These are phyloP conservation scores for Sebastes oblongus DNA, from an alignment of 2,797 vertebrate species.

Conservation along the genomic window DNA sequence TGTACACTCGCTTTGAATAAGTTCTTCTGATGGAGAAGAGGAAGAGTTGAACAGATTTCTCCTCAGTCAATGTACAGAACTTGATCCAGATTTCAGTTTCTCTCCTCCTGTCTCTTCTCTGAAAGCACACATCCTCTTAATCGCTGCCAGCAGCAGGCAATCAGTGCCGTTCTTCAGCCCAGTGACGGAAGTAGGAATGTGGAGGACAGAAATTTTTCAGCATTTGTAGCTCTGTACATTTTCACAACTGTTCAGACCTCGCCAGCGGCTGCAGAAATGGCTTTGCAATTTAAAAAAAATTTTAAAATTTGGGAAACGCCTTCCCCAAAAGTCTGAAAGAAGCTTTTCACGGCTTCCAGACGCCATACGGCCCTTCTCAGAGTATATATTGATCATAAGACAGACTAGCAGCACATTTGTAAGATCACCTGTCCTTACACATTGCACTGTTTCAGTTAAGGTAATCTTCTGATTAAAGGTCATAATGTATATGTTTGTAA, in stretches of 20 bases:
- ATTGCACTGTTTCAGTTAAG: not conserved
- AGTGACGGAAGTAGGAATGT: not conserved
- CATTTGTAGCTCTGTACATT: not conserved
- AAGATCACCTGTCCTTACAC: not conserved
- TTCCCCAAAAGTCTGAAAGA: not conserved
- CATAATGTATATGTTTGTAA: not conserved
- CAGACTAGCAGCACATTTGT: not conserved
- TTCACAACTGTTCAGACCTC: not conserved
- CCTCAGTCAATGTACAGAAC: not conserved
- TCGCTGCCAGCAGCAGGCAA: not conserved
- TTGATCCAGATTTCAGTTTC: not conserved
- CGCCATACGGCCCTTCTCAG: not conserved
- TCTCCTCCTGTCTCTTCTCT: not conserved
- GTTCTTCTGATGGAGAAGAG: not conserved
- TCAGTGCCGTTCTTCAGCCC: not conserved
- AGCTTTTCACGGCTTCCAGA: not conserved
- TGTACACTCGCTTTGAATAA: not conserved
- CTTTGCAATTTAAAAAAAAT: not conserved
- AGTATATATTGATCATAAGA: not conserved
- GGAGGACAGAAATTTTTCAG: not conserved
- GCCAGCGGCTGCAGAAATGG: not conserved
- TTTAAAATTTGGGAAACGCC: not conserved
- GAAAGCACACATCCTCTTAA: not conserved
- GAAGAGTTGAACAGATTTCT: not conserved
- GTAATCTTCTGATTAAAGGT: not conserved